A percentile compares a stretch with the other conserved stretches of the same genome.
Evolutionary conservation across 1,140 invertebrate genomes (phyloP).

Genomic region (Lutraria rhynchaena): DNA sequence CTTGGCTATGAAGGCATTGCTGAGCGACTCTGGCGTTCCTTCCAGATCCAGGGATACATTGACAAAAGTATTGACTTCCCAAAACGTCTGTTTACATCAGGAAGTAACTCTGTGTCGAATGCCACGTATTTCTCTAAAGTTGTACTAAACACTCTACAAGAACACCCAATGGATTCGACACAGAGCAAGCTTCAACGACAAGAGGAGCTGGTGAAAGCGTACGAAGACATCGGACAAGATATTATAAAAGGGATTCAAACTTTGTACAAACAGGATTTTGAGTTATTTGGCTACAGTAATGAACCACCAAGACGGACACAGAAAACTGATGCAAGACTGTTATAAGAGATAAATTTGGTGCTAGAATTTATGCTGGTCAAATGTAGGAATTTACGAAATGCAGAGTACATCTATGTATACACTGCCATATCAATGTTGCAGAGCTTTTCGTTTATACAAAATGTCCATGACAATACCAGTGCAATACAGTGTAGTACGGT

Average conservation of each 20-base stretch:
- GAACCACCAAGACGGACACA: slow-evolving; percentile 15
- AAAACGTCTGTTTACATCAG: not conserved
- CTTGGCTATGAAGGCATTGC: not conserved
- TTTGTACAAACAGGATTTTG: slow-evolving; percentile 48
- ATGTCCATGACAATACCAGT: too few relatives aligned
- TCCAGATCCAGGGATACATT: slow-evolving; percentile 59
- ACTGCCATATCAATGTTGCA: too few relatives aligned
- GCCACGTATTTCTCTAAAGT: not conserved
- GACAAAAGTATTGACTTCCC: slow-evolving; percentile 28
- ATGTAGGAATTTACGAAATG: too few relatives aligned
- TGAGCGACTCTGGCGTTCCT: slow-evolving; percentile 34
- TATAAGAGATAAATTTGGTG: too few relatives aligned
- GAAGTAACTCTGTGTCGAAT: not conserved
- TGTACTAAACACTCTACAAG: not conserved
- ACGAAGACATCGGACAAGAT: slow-evolving; percentile 7
- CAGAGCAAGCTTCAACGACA: slow-evolving; percentile 1
- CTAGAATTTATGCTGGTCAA: too few relatives aligned
- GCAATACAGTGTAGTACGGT: too few relatives aligned
- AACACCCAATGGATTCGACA: not conserved
- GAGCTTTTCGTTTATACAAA: too few relatives aligned
- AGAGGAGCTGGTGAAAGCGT: not conserved
- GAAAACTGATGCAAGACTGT: too few relatives aligned
- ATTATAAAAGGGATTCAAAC: slow-evolving; percentile 33
- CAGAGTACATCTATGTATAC: too few relatives aligned
- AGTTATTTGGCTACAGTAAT: slow-evolving; percentile 28